Evolutionary conservation across 2,888 invertebrate species (phyloP).

Genomic region (Platerodrilus igneus): DNA sequence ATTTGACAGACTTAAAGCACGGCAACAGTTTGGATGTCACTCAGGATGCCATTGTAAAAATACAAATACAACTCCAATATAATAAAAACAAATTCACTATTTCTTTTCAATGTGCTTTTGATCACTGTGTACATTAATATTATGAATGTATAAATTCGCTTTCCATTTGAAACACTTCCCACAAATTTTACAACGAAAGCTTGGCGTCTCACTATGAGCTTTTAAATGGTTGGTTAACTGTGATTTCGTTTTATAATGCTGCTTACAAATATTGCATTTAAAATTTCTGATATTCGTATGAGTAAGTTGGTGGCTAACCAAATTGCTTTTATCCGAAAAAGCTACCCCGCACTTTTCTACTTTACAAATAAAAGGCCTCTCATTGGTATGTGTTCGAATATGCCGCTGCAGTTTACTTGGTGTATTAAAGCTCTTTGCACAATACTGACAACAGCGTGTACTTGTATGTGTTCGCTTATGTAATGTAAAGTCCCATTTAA

Average conservation of each 20-base stretch:
- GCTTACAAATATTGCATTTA: conserved; percentile 38
- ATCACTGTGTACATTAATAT: too few species aligned
- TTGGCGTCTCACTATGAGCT: conserved; percentile 34
- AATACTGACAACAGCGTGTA: conserved; percentile 40
- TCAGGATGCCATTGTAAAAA: too few species aligned
- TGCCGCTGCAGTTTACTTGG: conserved; percentile 45
- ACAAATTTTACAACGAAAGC: conserved; percentile 39
- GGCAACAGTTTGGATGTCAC: too few species aligned
- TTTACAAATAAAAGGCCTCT: conserved; percentile 41
- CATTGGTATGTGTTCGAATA: conserved; percentile 43
- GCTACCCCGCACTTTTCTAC: conserved; percentile 39
- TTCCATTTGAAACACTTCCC: conserved; percentile 42
- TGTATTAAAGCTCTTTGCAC: conserved; percentile 42
- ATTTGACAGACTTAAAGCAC: too few species aligned
- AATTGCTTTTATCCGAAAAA: conserved; percentile 45
- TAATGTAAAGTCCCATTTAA: conserved; percentile 41
- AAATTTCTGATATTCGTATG: conserved; percentile 39
- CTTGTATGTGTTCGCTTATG: conserved; percentile 43
- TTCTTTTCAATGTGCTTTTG: too few species aligned
- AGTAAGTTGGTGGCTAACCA: conserved; percentile 40
- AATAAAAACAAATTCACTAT: too few species aligned
- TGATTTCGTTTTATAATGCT: conserved; percentile 39
- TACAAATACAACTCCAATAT: too few species aligned
- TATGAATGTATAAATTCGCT: conserved; percentile 39
- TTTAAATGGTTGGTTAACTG: conserved; percentile 40